These are phyloP conservation scores for Podotricha telesiphe DNA, from an alignment of 2,888 invertebrate species.

Conservation along the genomic window DNA sequence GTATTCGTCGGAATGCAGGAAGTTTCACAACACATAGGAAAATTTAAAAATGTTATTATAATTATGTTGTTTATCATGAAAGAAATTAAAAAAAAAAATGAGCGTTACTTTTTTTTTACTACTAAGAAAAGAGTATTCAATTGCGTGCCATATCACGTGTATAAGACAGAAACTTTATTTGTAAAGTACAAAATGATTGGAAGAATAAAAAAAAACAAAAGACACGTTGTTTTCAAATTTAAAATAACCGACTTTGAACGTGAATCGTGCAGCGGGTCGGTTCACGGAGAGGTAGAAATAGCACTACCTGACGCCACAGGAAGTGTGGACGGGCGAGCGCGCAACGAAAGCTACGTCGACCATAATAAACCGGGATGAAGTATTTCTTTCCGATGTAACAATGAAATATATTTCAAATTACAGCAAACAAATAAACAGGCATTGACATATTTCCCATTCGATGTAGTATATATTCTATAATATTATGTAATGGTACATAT, in stretches of 20 bases:
- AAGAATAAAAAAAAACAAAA: constrained; percentile 9
- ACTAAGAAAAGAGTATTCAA: no score
- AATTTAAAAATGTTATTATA: neutral
- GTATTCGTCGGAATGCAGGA: constrained; percentile 3
- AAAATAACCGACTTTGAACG: constrained; percentile 76
- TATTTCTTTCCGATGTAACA: constrained; percentile 27
- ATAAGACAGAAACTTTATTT: no score
- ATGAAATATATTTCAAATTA: constrained; percentile 10
- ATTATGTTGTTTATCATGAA: neutral
- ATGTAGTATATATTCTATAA: no score
- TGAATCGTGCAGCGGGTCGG: constrained; percentile 64
- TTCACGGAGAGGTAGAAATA: constrained; percentile 77
- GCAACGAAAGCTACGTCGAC: constrained; percentile 47
- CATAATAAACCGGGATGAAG: constrained; percentile 35
- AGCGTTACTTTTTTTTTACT: no score
- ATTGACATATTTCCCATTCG: no score
- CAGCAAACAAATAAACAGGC: constrained; percentile 2
- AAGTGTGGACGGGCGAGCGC: constrained; percentile 66
- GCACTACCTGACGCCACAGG: constrained; percentile 74
- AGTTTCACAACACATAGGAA: neutral
- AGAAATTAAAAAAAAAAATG: no score
- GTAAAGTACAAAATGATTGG: neutral
- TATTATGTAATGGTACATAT: no score
- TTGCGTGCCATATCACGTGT: no score
- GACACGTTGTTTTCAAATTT: constrained; percentile 19